A percentile compares a stretch with the other conserved stretches of the same genome.
These are phyloP conservation scores for Pissodes strobi DNA, from an alignment of 1,140 invertebrate genomes.

Conservation along the genomic window DNA sequence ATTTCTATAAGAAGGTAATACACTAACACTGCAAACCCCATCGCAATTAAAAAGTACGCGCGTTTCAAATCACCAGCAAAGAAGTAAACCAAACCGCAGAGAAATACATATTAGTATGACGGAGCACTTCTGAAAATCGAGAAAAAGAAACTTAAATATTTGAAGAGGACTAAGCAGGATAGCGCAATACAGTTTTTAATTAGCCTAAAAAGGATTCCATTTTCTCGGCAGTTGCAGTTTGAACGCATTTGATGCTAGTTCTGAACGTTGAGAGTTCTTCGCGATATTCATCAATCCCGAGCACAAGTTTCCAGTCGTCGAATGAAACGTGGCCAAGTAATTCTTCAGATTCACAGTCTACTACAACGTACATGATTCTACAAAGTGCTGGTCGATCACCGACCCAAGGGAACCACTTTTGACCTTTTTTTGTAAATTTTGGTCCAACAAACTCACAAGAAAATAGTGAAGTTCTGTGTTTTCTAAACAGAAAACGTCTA, in stretches of 20 bases:
- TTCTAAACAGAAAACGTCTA: not conserved
- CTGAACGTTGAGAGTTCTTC: not conserved
- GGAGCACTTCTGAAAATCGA: not conserved
- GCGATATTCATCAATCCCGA: not conserved
- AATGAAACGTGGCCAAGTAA: not conserved
- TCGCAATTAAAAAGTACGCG: not conserved
- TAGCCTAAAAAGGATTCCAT: not conserved
- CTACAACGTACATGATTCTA: not conserved
- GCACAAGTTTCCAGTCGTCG: slow-evolving; percentile 2
- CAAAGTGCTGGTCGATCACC: not conserved
- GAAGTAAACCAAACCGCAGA: not conserved
- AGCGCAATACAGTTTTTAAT: slow-evolving; percentile 1
- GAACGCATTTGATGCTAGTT: not conserved
- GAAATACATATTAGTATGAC: not conserved
- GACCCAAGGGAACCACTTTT: not conserved
- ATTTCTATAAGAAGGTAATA: not conserved
- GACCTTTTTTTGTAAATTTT: not conserved
- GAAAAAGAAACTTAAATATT: slow-evolving; percentile 2
- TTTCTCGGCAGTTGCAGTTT: not conserved
- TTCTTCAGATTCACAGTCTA: not conserved
- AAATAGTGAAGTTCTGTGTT: not conserved
- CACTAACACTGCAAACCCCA: not conserved
- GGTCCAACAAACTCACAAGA: not conserved
- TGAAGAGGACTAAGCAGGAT: not conserved
- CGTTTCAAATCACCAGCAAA: slow-evolving; percentile 5